Conservation (phyloP, 2,797 vertebrate species). For the Bryconaethiops microstoma region DNA sequence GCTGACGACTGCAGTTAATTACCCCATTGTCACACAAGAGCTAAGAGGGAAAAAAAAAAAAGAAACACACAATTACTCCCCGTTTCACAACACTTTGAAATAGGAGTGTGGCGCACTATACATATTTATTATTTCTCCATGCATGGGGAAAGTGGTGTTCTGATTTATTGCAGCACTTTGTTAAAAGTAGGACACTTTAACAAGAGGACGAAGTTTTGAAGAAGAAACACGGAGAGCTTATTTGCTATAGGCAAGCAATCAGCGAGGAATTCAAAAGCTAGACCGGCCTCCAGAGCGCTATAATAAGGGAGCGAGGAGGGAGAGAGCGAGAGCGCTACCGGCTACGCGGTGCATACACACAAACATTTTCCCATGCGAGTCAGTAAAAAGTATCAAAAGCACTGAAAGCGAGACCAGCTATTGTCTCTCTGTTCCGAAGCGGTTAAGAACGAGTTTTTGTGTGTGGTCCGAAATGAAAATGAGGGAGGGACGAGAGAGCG, state of each 20-base stretch:
- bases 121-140: conserved; percentile 57
- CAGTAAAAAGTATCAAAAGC: conserved; percentile 59
- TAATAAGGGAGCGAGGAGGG: conserved; percentile 72
- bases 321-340: conserved; percentile 65
- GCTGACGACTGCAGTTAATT: conserved; percentile 43
- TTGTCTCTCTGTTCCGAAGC: conserved; percentile 64
- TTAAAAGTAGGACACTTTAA: conserved; percentile 68
- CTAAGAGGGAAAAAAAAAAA: neutral
- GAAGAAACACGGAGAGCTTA: conserved; percentile 65
- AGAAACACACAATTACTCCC: conserved; percentile 27
- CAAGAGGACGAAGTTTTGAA: conserved; percentile 68
- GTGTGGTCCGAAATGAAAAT: conserved; percentile 37
- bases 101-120: conserved; percentile 40
- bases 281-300: conserved; percentile 69
- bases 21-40: conserved; percentile 26
- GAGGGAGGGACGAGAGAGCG: neutral
- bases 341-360: conserved; percentile 59
- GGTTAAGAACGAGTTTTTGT: neutral
- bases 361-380: conserved; percentile 74
- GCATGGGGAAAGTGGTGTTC: conserved; percentile 50
- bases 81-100: conserved; percentile 49
- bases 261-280: conserved; percentile 74
- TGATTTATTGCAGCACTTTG: conserved; percentile 64
- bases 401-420: conserved; percentile 62
- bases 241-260: conserved; percentile 77